A percentile compares a stretch with the other conserved stretches of the same genome.
Evolutionary conservation across 2,888 invertebrate species (phyloP).

Genomic region (Steinernema carpocapsae): DNA sequence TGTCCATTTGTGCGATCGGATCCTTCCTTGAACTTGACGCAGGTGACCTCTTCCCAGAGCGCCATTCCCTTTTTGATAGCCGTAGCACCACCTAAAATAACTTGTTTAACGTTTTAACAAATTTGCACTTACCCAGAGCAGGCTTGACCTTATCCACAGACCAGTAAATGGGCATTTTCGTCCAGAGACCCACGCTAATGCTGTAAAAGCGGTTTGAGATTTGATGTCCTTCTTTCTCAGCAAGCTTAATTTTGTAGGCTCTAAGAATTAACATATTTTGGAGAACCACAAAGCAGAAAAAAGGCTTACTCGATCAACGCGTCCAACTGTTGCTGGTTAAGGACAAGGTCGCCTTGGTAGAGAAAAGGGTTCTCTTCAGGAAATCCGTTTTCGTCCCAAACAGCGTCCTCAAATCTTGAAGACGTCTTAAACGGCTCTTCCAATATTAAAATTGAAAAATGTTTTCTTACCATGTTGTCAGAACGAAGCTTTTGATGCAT

Average conservation of each 20-base stretch:
- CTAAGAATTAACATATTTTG: neutral
- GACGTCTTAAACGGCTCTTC: neutral
- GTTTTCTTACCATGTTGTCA: neutral
- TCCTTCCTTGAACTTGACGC: neutral
- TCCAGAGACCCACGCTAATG: neutral
- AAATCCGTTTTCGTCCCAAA: neutral
- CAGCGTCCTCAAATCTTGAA: neutral
- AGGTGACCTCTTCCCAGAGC: neutral
- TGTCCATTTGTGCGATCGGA: neutral
- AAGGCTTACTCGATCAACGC: neutral
- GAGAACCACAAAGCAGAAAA: neutral
- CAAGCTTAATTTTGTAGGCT: neutral
- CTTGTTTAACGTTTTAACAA: neutral
- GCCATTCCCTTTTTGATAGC: neutral
- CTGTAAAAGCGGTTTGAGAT: neutral
- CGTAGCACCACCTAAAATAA: neutral
- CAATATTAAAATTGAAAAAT: no score
- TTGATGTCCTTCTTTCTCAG: neutral
- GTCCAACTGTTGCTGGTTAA: neutral
- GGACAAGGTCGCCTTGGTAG: neutral
- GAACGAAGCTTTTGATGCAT: neutral
- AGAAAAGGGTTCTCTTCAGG: conserved; percentile 5
- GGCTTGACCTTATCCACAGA: neutral
- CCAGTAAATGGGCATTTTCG: neutral
- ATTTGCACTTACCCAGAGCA: neutral